Evolutionary conservation across 2,888 invertebrate genomes (phyloP), one percentile per base, ranked within the genome.

Genomic region (Protodeltote pygarga): DNA sequence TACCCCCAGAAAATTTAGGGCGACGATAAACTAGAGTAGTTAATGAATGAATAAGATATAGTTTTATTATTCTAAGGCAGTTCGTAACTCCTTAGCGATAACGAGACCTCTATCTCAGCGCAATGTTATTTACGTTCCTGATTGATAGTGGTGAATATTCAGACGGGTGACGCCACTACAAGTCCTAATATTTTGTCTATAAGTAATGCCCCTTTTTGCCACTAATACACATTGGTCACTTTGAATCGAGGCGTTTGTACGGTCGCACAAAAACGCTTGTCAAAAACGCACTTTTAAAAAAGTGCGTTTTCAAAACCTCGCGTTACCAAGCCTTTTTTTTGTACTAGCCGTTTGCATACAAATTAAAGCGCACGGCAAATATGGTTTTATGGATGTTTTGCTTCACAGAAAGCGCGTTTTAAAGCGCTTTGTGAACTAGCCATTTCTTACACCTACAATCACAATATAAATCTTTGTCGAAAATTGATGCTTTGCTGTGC

Each of bases 111-210:
- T 75, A 76, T 74, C 80, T 78, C 78, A 78, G 78, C 71, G 73
- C 72, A 60, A 65, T 70, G 78, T 75, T 81, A 80, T 84, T 85
- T 83, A 82, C 76, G 73, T 74, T 65, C 71, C 78, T 85, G 88
- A 86, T 87, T 85, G 86, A 87, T 86, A 80, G 74, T 76, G 80
- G 85, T 84, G 79, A 85, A 85, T 87, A 85, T 84, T 81, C 77
- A 76, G 74, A 65, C 70, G 58, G 70, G 64, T 73, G 69, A 55
- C 74, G 54, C 74, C 75, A 75, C 78, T 72, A 79, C 79, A 81
- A 78, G 81, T 78, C 73, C 67, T 48, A 59, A 72, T 75, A 71
- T 76, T 82, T 78, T 75, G 75, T 75, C 75, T 70, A 66, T 72
- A n/a, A n/a, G n/a, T n/a, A 75, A 67, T 75, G 68, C 73, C 33